Conservation (phyloP, 2,888 invertebrate species). For the Eucera pruinosa region DNA sequence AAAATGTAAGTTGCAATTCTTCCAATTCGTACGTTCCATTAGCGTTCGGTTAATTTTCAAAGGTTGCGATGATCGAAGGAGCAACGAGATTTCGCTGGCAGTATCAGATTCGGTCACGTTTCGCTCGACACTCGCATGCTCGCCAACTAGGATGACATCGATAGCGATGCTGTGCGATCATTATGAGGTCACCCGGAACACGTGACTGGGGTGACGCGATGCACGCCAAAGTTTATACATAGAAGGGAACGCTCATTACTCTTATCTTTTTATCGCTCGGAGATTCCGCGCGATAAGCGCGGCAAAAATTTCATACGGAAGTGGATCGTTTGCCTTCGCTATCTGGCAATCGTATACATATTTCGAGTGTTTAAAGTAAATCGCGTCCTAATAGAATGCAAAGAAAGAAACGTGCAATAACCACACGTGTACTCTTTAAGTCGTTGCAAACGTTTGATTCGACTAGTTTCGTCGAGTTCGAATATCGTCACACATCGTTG, state of each 20-base stretch:
- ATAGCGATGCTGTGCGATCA: conserved; percentile 37
- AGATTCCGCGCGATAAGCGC: background rate
- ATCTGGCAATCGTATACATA: background rate
- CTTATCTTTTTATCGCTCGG: conserved; percentile 28
- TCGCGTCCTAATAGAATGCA: too few relatives aligned
- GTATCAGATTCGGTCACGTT: conserved; percentile 47
- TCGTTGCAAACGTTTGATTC: background rate
- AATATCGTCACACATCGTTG: too few relatives aligned
- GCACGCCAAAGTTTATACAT: conserved; percentile 22
- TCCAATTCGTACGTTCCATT: too few relatives aligned
- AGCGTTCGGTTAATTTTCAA: too few relatives aligned
- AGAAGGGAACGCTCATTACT: background rate
- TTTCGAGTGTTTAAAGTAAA: background rate
- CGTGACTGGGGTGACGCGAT: conserved; percentile 34
- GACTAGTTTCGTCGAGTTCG: background rate
- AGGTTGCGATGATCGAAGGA: conserved; percentile 7
- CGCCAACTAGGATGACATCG: conserved; percentile 39
- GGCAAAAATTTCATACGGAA: conserved; percentile 24
- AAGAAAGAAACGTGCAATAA: too few relatives aligned
- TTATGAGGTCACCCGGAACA: conserved; percentile 25
- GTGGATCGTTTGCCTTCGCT: background rate
- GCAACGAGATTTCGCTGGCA: background rate
- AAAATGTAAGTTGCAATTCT: too few relatives aligned
- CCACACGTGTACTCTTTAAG: conserved; percentile 4
- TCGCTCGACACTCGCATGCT: conserved; percentile 22